Conservation (phyloP, 1,140 invertebrate genomes). For the Drosophila suzukii region DNA sequence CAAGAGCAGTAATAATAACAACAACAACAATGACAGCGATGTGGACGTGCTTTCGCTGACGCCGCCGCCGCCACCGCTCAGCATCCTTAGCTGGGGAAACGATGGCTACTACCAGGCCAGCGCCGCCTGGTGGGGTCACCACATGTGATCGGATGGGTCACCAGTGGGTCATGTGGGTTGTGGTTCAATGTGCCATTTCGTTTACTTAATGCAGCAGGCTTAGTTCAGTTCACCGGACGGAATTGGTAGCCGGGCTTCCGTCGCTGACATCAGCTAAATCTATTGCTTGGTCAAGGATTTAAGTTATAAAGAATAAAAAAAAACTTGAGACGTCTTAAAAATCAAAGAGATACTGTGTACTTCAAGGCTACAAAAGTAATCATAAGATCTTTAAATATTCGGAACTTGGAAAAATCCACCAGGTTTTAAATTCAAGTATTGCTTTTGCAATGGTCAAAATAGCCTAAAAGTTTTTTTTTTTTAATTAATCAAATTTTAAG, state of each 20-base stretch:
- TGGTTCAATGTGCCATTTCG: conserved; percentile 79
- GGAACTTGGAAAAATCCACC: background rate
- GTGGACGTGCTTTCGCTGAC: conserved; percentile 61
- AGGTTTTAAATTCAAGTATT: background rate
- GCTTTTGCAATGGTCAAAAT: no score
- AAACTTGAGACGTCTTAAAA: background rate
- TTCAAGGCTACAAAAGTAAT: no score
- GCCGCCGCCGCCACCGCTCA: conserved; percentile 70
- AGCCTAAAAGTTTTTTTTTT: no score
- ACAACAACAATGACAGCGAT: conserved; percentile 17
- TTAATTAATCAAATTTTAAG: no score
- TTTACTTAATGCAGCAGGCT: conserved; percentile 61
- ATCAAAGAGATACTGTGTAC: background rate
- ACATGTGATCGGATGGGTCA: conserved; percentile 46
- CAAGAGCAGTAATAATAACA: conserved; percentile 7
- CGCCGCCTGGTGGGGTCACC: conserved; percentile 65
- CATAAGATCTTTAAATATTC: background rate
- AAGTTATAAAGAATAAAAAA: background rate
- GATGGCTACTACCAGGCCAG: conserved; percentile 73
- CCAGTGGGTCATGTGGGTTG: conserved; percentile 48
- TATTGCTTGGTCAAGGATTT: background rate
- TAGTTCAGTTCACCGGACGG: conserved; percentile 5
- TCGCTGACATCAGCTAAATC: conserved; percentile 7
- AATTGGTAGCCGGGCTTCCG: background rate
- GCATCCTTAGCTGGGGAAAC: conserved; percentile 60